These are phyloP conservation scores for Ladona fulva DNA, from an alignment of 1,140 invertebrate species.

Conservation along the genomic window DNA sequence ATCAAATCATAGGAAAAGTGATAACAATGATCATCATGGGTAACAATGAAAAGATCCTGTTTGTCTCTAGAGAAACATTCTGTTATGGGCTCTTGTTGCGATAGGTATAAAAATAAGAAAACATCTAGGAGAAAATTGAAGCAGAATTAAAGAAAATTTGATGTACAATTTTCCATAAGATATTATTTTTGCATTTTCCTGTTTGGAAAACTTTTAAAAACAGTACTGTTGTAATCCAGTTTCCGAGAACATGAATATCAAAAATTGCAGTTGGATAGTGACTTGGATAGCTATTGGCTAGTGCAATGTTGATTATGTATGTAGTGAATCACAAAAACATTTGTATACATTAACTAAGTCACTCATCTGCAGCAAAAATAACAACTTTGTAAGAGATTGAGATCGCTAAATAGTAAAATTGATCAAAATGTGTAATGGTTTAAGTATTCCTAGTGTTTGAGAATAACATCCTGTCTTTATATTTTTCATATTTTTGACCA, in stretches of 20 bases:
- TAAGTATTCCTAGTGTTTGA: too few relatives aligned
- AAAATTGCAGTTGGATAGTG: not conserved
- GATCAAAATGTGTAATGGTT: too few relatives aligned
- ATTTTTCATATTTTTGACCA: too few relatives aligned
- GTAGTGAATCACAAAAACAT: too few relatives aligned
- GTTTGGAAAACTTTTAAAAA: not conserved
- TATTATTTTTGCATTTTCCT: not conserved
- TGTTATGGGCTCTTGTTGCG: not conserved
- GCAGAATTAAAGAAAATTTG: not conserved
- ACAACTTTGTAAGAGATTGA: too few relatives aligned
- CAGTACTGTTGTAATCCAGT: not conserved
- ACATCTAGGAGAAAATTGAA: not conserved
- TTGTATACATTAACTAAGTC: too few relatives aligned
- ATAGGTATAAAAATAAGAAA: not conserved
- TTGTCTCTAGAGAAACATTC: not conserved
- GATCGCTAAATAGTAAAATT: too few relatives aligned
- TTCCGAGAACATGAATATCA: not conserved
- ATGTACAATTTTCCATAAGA: slow-evolving; percentile 9
- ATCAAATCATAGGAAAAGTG: not conserved
- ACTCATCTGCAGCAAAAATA: too few relatives aligned
- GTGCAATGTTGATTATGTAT: not conserved
- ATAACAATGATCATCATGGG: not conserved
- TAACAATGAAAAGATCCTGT: not conserved
- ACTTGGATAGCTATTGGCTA: not conserved
- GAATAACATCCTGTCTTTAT: too few relatives aligned